These are phyloP conservation scores for Drosophila nr. medialis DNA, from an alignment of 2,888 invertebrate species.

Conservation along the genomic window DNA sequence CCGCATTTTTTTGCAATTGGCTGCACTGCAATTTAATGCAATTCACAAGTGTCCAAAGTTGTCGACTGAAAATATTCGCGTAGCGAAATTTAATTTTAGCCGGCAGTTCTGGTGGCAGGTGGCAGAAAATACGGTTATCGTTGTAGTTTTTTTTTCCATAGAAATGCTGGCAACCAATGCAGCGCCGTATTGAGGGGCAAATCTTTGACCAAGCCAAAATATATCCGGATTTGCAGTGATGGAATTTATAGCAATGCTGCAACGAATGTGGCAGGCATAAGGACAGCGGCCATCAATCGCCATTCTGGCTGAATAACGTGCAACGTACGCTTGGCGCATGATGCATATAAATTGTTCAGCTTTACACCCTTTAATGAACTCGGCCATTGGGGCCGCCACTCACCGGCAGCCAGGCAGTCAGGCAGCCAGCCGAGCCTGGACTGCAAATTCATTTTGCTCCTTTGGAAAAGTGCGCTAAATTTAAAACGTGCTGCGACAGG, in stretches of 20 bases:
- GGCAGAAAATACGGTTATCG: neutral
- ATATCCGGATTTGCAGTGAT: conserved; percentile 12
- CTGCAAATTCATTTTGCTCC: conserved; percentile 18
- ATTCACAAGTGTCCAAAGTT: neutral
- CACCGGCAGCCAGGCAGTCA: neutral
- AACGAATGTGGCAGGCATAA: conserved; percentile 24
- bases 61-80: neutral
- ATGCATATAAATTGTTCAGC: conserved; percentile 73
- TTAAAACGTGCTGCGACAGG: conserved; percentile 66
- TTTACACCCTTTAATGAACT: conserved; percentile 73
- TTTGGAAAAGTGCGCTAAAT: conserved; percentile 55
- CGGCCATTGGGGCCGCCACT: conserved; percentile 25
- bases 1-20: neutral
- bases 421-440: neutral
- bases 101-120: neutral
- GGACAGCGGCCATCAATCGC: conserved; percentile 49
- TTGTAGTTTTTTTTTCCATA: neutral
- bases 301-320: conserved; percentile 55
- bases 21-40: neutral
- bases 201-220: conserved; percentile 22
- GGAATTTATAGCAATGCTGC: conserved; percentile 49
- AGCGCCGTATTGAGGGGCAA: conserved; percentile 20
- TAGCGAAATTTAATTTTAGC: neutral
- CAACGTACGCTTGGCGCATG: conserved; percentile 45
- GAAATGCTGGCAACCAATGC: conserved; percentile 5